Conservation (phyloP, 1,140 invertebrate genomes). For the Ceratina calcarata region DNA sequence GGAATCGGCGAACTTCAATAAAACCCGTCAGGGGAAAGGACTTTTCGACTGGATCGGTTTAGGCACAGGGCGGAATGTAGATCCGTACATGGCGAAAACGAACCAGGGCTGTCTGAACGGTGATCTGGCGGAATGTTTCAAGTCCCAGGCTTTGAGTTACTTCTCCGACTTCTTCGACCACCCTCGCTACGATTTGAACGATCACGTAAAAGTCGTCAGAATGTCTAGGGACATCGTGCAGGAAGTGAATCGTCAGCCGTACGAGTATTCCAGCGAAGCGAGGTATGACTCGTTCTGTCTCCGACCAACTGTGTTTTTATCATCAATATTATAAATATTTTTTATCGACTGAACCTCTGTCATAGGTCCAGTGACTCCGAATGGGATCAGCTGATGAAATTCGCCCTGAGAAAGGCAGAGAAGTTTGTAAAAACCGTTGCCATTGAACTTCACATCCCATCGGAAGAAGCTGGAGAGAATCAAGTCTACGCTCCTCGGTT, state of each 20-base stretch:
- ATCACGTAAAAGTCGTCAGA: slow-evolving; percentile 85
- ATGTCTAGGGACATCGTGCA: slow-evolving; percentile 84
- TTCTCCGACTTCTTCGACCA: slow-evolving; percentile 88
- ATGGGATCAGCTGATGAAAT: slow-evolving; percentile 90
- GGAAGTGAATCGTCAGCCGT: slow-evolving; percentile 81
- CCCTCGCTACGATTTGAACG: slow-evolving; percentile 82
- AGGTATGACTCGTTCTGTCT: slow-evolving; percentile 73
- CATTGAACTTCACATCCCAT: slow-evolving; percentile 86
- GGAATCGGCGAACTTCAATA: slow-evolving; percentile 56
- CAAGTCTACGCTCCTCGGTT: slow-evolving; percentile 88
- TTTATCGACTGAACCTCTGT: neutral
- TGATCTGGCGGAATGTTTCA: slow-evolving; percentile 90
- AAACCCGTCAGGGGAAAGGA: slow-evolving; percentile 82
- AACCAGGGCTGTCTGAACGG: slow-evolving; percentile 87
- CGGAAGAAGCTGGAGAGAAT: slow-evolving; percentile 84
- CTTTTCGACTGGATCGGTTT: slow-evolving; percentile 88
- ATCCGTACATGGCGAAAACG: slow-evolving; percentile 87
- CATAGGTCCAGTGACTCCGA: slow-evolving; percentile 84
- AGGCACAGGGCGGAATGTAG: slow-evolving; percentile 85
- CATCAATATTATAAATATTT: neutral
- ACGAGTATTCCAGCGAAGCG: slow-evolving; percentile 84
- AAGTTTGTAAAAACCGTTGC: slow-evolving; percentile 88
- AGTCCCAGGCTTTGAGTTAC: slow-evolving; percentile 86
- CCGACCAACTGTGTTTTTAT: neutral
- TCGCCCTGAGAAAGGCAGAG: slow-evolving; percentile 84